phyloP scores from a whole-genome alignment of 2,797 vertebrate genomes.

The Protosalanx chinensis region DNA sequence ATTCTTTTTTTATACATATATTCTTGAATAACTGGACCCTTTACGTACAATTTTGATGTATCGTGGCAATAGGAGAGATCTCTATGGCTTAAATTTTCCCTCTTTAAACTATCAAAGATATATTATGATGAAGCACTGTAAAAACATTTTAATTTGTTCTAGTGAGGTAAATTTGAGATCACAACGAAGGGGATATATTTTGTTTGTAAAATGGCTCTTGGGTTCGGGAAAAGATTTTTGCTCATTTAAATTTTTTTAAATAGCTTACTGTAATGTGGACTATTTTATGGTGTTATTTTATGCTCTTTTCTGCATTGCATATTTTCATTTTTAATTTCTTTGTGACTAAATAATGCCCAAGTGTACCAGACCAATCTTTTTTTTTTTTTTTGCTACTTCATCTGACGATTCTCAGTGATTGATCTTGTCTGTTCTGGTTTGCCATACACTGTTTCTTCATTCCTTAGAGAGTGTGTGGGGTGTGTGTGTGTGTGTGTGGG shows the following conservation, averaged over 20 bases:
- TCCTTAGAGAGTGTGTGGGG: conserved; percentile 53
- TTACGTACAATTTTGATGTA: conserved; percentile 70
- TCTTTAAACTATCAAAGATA: conserved; percentile 69
- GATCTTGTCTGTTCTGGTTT: conserved; percentile 28
- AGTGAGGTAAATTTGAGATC: conserved; percentile 62
- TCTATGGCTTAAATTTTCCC: conserved; percentile 40
- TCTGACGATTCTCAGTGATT: conserved; percentile 47
- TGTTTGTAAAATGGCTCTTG: conserved; percentile 72
- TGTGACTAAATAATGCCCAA: conserved; percentile 51
- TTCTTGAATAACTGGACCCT: conserved; percentile 72
- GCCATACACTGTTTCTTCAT: conserved; percentile 52
- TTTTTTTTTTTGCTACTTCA: conserved; percentile 39
- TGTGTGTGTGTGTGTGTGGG: conserved; percentile 37
- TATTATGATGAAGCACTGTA: conserved; percentile 83
- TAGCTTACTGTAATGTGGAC: conserved; percentile 66
- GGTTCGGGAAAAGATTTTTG: conserved; percentile 61
- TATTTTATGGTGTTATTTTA: conserved; percentile 71
- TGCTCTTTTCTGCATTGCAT: conserved; percentile 53
- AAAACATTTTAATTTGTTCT: conserved; percentile 76
- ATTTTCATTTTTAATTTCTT: conserved; percentile 59
- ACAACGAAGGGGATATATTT: conserved; percentile 70
- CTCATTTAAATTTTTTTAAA: conserved; percentile 58
- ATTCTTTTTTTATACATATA: conserved; percentile 54
- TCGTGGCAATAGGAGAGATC: conserved; percentile 66
- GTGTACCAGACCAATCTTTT: conserved; percentile 52